Percentiles rank a stretch among this genome's conserved stretches.
phyloP scores from a whole-genome alignment of 2,113 vertebrate species.

The Australoheros scitulus region DNA sequence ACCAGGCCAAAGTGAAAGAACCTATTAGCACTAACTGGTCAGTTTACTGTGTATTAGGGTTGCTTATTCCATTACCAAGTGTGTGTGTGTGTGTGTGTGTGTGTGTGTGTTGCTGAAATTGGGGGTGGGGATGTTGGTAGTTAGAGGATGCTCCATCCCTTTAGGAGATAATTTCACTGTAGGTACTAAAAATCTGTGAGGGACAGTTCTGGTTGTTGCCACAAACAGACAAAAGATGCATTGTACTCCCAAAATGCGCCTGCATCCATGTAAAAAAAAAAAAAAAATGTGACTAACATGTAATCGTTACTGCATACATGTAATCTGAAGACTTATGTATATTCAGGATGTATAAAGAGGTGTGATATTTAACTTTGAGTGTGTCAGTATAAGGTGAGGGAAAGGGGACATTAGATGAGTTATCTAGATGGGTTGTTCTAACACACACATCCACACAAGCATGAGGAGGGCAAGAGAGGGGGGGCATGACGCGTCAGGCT shows the following conservation, averaged over 20 bases:
- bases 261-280: neutral
- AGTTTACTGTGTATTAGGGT: slow-evolving; percentile 69
- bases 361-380: slow-evolving; percentile 43
- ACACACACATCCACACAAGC: slow-evolving; percentile 50
- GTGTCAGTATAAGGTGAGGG: slow-evolving; percentile 29
- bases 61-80: slow-evolving; percentile 68
- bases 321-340: neutral
- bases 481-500: slow-evolving; percentile 77
- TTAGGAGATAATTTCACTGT: slow-evolving; percentile 31
- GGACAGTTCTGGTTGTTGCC: slow-evolving; percentile 31
- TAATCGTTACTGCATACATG: neutral
- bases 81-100: slow-evolving; percentile 39
- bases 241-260: slow-evolving; percentile 20
- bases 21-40: slow-evolving; percentile 70
- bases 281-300: neutral
- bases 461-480: slow-evolving; percentile 60
- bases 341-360: neutral
- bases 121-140: neutral
- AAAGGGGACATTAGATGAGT: slow-evolving; percentile 55
- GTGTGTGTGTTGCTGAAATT: neutral
- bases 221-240: slow-evolving; percentile 25
- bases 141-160: slow-evolving; percentile 34
- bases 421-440: slow-evolving; percentile 45
- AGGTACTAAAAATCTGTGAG: slow-evolving; percentile 25
- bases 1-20: slow-evolving; percentile 69